Conservation (phyloP, 2,888 invertebrate species). For the Invenusta paracnida region DNA sequence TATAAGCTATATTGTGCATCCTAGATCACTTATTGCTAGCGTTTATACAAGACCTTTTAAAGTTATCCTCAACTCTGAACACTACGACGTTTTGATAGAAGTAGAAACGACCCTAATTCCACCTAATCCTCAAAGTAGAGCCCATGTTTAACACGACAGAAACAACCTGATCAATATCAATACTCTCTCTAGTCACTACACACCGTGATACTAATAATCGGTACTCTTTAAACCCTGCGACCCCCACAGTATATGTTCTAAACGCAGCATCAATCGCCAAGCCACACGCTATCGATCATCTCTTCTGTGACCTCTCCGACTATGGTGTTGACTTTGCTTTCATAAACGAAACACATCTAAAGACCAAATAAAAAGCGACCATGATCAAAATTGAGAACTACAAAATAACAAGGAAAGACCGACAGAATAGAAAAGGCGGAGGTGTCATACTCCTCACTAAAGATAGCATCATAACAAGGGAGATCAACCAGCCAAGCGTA, state of each 20-base stretch:
- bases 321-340: constrained; percentile 1
- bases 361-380: background rate
- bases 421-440: background rate
- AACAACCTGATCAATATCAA: too few relatives aligned
- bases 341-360: background rate
- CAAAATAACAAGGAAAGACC: background rate
- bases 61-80: too few relatives aligned
- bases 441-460: background rate
- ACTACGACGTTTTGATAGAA: too few relatives aligned
- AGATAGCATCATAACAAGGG: background rate
- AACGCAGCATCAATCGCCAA: background rate
- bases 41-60: too few relatives aligned
- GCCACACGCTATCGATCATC: background rate
- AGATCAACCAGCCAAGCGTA: background rate
- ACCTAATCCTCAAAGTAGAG: too few relatives aligned
- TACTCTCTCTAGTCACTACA: too few relatives aligned
- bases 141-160: too few relatives aligned
- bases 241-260: background rate
- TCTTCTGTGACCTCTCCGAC: background rate
- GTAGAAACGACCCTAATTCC: too few relatives aligned
- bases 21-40: too few relatives aligned
- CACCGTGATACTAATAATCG: too few relatives aligned
- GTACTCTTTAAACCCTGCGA: background rate
- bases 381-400: background rate
- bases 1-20: too few relatives aligned